phyloP scores from a whole-genome alignment of 2,888 invertebrate genomes.

The Deilephila elpenor region DNA sequence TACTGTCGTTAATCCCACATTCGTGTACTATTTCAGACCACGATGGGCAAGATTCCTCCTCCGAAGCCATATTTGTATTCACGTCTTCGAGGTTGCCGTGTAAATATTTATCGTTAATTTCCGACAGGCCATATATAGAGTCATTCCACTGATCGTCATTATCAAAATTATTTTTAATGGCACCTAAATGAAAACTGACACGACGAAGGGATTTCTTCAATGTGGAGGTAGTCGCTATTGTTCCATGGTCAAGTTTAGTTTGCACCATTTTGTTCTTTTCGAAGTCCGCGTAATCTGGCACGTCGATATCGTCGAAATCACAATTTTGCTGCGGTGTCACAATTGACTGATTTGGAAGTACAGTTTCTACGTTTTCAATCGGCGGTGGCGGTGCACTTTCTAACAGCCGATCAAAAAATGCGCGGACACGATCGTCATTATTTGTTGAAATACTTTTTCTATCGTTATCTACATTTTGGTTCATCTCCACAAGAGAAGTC shows the following conservation, averaged over 20 bases:
- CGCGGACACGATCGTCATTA: constrained; percentile 61
- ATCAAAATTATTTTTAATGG: constrained; percentile 51
- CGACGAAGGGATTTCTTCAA: constrained; percentile 59
- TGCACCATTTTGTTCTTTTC: constrained; percentile 58
- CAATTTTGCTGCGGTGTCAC: constrained; percentile 41
- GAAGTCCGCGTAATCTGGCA: constrained; percentile 70
- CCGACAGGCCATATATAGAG: constrained; percentile 72
- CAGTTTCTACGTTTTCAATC: constrained; percentile 49
- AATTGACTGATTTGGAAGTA: constrained; percentile 41
- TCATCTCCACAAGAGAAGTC: constrained; percentile 49
- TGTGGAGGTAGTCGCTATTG: constrained; percentile 63
- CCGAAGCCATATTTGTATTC: constrained; percentile 34
- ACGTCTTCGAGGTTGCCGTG: constrained; percentile 33
- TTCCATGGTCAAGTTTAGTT: constrained; percentile 44
- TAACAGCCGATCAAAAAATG: constrained; percentile 66
- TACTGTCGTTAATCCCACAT: constrained; percentile 56
- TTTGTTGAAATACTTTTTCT: constrained; percentile 35
- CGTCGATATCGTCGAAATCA: constrained; percentile 58
- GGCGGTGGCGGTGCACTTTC: constrained; percentile 74
- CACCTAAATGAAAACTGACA: constrained; percentile 60
- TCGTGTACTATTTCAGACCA: constrained; percentile 71
- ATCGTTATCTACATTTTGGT: constrained; percentile 32
- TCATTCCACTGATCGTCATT: constrained; percentile 69
- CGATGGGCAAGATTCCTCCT: constrained; percentile 51
- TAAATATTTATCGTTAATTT: constrained; percentile 42